A percentile compares a stretch with the other conserved stretches of the same genome.
phyloP scores from a whole-genome alignment of 2,888 invertebrate species.

The Epinotia ramella region DNA sequence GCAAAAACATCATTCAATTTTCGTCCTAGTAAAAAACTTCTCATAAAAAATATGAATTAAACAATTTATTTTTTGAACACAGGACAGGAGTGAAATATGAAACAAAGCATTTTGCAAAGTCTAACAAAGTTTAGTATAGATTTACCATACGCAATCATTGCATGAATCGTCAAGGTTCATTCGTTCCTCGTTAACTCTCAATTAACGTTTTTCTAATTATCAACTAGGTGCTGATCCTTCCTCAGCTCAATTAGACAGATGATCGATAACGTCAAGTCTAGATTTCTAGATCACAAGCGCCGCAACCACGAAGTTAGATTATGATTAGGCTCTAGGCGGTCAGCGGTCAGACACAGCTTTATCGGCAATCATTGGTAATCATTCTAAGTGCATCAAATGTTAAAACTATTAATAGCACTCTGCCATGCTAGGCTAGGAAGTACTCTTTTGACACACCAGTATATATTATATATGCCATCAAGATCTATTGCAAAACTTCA shows the following conservation, averaged over 20 bases:
- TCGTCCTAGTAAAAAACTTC: not conserved
- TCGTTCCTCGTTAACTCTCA: conserved; percentile 34
- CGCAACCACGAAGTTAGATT: conserved; percentile 12
- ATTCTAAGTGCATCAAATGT: conserved; percentile 34
- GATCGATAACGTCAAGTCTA: not conserved
- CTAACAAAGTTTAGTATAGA: conserved; percentile 2
- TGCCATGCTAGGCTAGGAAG: not conserved
- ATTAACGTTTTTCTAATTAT: conserved; percentile 34
- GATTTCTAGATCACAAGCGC: conserved; percentile 9
- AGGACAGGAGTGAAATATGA: not conserved
- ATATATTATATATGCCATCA: conserved; percentile 15
- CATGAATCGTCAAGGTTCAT: conserved; percentile 29
- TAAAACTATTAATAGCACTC: conserved; percentile 19
- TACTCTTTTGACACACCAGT: conserved; percentile 6
- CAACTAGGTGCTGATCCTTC: not conserved
- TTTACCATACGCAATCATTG: conserved; percentile 14
- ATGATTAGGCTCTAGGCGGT: not conserved
- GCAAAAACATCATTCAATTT: not conserved
- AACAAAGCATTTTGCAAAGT: conserved; percentile 9
- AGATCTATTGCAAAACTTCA: conserved; percentile 24
- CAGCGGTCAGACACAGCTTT: conserved; percentile 21
- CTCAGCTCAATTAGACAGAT: not conserved
- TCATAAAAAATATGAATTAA: no score
- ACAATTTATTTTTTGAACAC: not conserved
- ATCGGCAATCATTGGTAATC: conserved; percentile 36